Base-by-base conservation (phyloP, 2,888 invertebrate genomes). In the Empis stercorea region DNA sequence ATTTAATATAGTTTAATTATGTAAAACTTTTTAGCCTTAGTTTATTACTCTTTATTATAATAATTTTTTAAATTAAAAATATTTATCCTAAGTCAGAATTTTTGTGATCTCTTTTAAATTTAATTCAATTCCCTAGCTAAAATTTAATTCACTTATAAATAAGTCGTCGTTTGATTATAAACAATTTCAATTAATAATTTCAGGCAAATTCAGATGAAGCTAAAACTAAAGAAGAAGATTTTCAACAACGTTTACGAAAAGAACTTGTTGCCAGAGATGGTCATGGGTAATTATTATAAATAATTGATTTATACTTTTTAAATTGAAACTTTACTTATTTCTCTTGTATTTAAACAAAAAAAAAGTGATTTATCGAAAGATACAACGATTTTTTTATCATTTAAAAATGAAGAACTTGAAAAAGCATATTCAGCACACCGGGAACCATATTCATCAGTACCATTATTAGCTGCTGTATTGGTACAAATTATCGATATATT, bases 201-300 rank as follows among this genome's bases (percentile, higher is more conserved):
- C 34, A 52, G 51, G 52, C 51, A 15, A 51, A 48, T 38, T 51
- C 52, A 1, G 51, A 49, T 20, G 52, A 52, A 27, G 49, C 51
- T 14, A 44, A 44, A 32, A 43, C 47, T 46, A 67, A 65, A 45
- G 55, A 63, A 41, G 84, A 87, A 63, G 85, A 87, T 66, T 84
- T 89, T 70, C 81, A 87, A 71, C 76, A 80, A 64, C 73, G 84
- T 62, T 74, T 92, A 58, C 75, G 84, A 59, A 84, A 87, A 64
- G 92, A 92, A 65, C 75, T 92, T 48, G 83, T 88, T 55, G 85
- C 82, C 63, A 76, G 88, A 61, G 87, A 91, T 68, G 84, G 85
- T 44, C 81, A 85, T 68, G 84, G 80, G 87, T 86, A 73, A 75
- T 7, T 30, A n/a, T 6, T 10, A 27, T 27, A 7, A 6, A 27